Conservation (phyloP, 2,888 invertebrate genomes). For the Matsumyia berberina region DNA sequence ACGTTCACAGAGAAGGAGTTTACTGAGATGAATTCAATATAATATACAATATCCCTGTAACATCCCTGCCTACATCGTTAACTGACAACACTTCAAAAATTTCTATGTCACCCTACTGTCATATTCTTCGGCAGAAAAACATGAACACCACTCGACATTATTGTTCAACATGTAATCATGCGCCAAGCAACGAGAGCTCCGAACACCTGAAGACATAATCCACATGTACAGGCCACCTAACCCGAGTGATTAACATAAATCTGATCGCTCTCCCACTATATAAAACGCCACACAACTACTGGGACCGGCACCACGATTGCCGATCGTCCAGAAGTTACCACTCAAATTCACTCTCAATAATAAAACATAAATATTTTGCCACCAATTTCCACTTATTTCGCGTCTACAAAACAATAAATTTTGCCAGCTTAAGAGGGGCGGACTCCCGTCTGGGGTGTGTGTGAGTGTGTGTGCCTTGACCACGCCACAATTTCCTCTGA, state of each 20-base stretch:
- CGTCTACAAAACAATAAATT: constrained; percentile 62
- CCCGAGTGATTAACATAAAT: constrained; percentile 40
- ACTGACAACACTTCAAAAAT: background rate
- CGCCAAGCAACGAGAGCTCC: background rate
- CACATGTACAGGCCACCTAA: constrained; percentile 26
- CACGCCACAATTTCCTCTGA: constrained; percentile 61
- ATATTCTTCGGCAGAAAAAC: background rate
- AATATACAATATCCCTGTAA: no score
- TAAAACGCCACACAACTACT: background rate
- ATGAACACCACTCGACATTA: constrained; percentile 5
- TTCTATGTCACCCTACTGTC: background rate
- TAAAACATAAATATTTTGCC: constrained; percentile 73
- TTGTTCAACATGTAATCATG: constrained; percentile 3
- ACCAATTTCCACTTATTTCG: constrained; percentile 62
- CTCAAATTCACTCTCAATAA: constrained; percentile 56
- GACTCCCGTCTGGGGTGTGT: background rate
- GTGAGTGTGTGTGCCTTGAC: constrained; percentile 26
- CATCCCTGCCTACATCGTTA: background rate
- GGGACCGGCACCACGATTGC: background rate
- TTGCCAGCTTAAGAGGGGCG: constrained; percentile 45
- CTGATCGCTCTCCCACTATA: constrained; percentile 20
- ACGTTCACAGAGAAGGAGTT: no score
- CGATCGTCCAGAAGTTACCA: constrained; percentile 21
- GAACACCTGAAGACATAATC: constrained; percentile 33
- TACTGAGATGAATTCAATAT: no score